Conservation (phyloP, 2,797 vertebrate species). For the Smutsia gigantea region DNA sequence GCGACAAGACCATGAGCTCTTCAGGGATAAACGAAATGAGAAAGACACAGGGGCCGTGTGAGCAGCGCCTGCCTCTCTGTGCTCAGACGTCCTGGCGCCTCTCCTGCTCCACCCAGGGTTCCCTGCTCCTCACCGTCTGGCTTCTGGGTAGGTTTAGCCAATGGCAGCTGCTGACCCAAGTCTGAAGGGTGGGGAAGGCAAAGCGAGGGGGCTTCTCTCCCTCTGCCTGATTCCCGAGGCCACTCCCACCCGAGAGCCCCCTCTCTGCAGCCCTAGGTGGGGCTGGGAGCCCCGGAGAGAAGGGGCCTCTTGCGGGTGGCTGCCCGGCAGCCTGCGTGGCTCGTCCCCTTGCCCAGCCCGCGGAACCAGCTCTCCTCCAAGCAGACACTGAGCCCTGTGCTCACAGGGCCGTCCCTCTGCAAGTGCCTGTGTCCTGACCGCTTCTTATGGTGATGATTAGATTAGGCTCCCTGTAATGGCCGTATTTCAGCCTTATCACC, state of each 20-base stretch:
- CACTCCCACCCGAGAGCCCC: neutral
- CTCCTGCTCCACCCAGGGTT: neutral
- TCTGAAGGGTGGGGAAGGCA: no score
- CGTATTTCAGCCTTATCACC: neutral
- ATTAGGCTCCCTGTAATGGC: neutral
- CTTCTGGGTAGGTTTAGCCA: neutral
- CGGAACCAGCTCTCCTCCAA: neutral
- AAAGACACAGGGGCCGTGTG: neutral
- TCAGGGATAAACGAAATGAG: neutral
- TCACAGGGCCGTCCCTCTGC: accelerated
- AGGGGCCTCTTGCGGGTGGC: accelerated
- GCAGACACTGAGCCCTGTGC: neutral
- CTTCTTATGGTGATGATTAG: neutral
- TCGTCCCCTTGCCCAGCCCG: accelerated
- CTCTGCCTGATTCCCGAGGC: no score
- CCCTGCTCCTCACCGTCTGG: neutral
- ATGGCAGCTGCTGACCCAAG: neutral
- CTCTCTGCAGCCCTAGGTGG: neutral
- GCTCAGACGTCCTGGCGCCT: accelerated
- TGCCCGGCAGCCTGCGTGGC: accelerated
- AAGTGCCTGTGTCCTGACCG: neutral
- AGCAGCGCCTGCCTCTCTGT: neutral
- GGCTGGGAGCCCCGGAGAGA: no score
- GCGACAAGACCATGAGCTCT: neutral
- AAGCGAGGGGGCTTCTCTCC: neutral